These are phyloP conservation scores for Nerophis lumbriciformis DNA, from an alignment of 2,113 vertebrate genomes.

Conservation along the genomic window DNA sequence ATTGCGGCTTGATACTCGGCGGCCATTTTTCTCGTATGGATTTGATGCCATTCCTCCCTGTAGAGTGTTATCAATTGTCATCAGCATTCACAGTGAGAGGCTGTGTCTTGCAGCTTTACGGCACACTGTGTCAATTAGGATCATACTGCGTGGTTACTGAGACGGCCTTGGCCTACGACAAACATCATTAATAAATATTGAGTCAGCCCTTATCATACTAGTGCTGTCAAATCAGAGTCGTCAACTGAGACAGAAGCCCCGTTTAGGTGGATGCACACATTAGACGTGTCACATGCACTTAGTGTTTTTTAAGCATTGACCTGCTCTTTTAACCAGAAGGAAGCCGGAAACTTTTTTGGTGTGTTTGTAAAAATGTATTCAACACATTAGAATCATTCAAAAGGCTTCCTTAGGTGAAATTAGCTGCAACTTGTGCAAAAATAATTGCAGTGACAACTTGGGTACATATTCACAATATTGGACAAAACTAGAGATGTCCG, in stretches of 20 bases:
- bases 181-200: slow-evolving; percentile 45
- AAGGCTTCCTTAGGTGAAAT: not conserved
- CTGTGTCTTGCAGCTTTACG: slow-evolving; percentile 49
- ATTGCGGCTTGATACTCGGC: slow-evolving; percentile 35
- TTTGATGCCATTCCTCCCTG: slow-evolving; percentile 48
- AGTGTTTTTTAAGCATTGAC: not conserved
- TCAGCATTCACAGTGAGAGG: slow-evolving; percentile 40
- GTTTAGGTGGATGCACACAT: slow-evolving; percentile 8
- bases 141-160: slow-evolving; percentile 40
- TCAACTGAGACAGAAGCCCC: slow-evolving; percentile 11
- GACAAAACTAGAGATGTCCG: not conserved
- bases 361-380: no score
- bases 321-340: not conserved
- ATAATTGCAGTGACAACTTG: not conserved
- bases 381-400: no score
- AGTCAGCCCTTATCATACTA: slow-evolving; percentile 33
- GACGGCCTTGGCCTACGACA: slow-evolving; percentile 46
- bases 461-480: slow-evolving; percentile 5
- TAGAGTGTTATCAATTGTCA: slow-evolving; percentile 54
- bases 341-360: not conserved
- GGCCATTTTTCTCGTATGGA: slow-evolving; percentile 34
- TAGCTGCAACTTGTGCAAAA: not conserved
- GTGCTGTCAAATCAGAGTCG: slow-evolving; percentile 20
- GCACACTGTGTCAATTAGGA: slow-evolving; percentile 56
- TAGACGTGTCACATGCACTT: not conserved